Evolutionary conservation across 1,140 invertebrate genomes (phyloP).

Genomic region (Ips typographus): DNA sequence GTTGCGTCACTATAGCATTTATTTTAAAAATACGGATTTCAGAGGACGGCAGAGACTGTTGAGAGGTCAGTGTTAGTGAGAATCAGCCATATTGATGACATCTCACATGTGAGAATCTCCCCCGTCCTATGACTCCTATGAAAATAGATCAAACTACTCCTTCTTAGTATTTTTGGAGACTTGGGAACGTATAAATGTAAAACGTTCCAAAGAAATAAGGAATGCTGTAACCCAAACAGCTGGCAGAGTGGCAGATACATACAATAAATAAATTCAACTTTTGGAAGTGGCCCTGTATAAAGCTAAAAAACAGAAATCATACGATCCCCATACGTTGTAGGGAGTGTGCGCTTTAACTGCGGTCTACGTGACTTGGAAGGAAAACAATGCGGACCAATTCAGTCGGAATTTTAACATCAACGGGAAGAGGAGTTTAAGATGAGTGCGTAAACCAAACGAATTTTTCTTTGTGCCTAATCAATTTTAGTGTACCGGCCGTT

Average conservation of each 20-base stretch:
- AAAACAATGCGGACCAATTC: slow-evolving; percentile 31
- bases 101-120: too few species aligned
- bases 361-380: slow-evolving; percentile 41
- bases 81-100: too few species aligned
- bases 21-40: too few species aligned
- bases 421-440: slow-evolving; percentile 43
- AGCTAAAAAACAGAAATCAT: slow-evolving; percentile 37
- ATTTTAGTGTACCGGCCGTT: slow-evolving; percentile 42
- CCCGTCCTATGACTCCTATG: background rate
- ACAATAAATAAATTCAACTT: background rate
- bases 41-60: too few species aligned
- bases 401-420: slow-evolving; percentile 50
- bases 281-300: background rate
- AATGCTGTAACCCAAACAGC: background rate
- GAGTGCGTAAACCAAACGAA: slow-evolving; percentile 45
- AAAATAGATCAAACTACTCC: background rate
- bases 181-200: background rate
- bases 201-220: background rate
- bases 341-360: slow-evolving; percentile 30
- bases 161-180: too few species aligned
- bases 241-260: too few species aligned
- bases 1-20: too few species aligned
- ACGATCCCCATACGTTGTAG: slow-evolving; percentile 40
- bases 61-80: too few species aligned
- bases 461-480: slow-evolving; percentile 48